A percentile compares a stretch with the other conserved stretches of the same genome.
These are phyloP conservation scores for Thomomys bottae DNA, from an alignment of 2,113 vertebrate species.

Conservation along the genomic window DNA sequence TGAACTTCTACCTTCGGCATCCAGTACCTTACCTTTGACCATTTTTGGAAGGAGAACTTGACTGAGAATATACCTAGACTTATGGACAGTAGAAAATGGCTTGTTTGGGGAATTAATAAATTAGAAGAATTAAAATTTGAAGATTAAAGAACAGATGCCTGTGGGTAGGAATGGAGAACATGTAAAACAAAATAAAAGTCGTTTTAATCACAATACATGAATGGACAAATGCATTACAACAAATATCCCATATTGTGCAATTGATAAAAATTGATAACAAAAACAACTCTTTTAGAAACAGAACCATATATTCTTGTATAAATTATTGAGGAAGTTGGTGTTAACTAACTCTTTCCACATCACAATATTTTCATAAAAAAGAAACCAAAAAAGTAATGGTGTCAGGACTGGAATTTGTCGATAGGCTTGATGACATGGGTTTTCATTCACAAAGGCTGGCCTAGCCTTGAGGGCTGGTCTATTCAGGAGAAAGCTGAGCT, in stretches of 20 bases:
- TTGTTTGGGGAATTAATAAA: not conserved
- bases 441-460: not conserved
- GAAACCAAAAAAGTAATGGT: not conserved
- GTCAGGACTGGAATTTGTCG: not conserved
- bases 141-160: too few relatives aligned
- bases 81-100: not conserved
- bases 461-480: not conserved
- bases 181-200: too few relatives aligned
- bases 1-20: too few relatives aligned
- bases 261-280: not conserved
- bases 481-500: not conserved
- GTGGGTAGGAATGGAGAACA: too few relatives aligned
- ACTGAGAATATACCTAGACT: not conserved
- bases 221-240: too few relatives aligned
- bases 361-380: not conserved
- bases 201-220: too few relatives aligned
- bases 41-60: not conserved
- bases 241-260: too few relatives aligned
- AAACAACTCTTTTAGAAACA: not conserved
- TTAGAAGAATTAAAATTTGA: too few relatives aligned
- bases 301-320: not conserved
- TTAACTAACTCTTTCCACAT: not conserved
- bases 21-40: too few relatives aligned
- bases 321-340: not conserved
- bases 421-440: not conserved